A percentile compares a stretch with the other conserved stretches of the same genome.
phyloP scores from a whole-genome alignment of 2,888 invertebrate species.

The Rotaria macrura region DNA sequence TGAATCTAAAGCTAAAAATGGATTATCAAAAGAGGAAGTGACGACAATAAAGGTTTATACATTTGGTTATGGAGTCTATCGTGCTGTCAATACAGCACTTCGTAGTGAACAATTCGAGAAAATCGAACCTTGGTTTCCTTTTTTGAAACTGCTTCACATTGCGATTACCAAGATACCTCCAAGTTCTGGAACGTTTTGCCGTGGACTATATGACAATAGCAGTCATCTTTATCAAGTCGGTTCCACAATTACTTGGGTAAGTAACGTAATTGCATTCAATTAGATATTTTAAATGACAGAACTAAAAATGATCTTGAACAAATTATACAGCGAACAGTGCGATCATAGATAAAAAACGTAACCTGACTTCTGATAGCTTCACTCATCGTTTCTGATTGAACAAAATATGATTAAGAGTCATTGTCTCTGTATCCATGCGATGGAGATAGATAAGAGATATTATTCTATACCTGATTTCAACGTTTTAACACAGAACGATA shows the following conservation, averaged over 20 bases:
- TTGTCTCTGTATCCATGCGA: no score
- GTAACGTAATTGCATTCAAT: neutral
- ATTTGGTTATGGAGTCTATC: neutral
- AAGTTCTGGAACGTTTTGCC: neutral
- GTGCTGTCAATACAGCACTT: neutral
- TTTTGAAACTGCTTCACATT: neutral
- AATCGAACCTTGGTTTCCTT: neutral
- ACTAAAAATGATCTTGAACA: no score
- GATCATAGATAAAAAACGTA: no score
- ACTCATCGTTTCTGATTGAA: no score
- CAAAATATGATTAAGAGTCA: no score
- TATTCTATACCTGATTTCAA: no score
- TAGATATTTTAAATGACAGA: no score
- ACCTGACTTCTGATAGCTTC: no score
- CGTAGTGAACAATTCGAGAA: neutral
- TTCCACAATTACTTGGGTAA: neutral
- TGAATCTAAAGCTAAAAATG: neutral
- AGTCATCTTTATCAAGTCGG: neutral
- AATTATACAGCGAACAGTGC: no score
- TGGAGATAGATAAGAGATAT: no score
- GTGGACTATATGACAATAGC: neutral
- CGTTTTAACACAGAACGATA: no score
- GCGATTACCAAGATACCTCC: neutral
- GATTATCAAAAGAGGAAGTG: neutral
- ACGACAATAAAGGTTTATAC: neutral